These are phyloP conservation scores for Falco cherrug DNA, from an alignment of 2,797 vertebrate genomes.

Conservation along the genomic window DNA sequence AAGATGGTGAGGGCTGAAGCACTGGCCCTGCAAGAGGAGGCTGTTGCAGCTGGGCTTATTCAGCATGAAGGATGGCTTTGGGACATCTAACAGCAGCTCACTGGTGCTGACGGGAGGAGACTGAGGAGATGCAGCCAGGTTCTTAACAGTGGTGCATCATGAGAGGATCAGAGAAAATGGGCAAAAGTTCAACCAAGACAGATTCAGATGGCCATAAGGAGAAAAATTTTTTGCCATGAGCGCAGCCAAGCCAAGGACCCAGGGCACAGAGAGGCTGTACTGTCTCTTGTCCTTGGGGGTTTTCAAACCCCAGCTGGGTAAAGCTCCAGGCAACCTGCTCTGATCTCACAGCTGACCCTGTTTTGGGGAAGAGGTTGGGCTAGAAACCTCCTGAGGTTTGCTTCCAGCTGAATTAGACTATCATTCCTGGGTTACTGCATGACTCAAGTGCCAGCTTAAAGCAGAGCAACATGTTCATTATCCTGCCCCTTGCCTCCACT, in stretches of 20 bases:
- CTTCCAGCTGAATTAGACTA: background rate
- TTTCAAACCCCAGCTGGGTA: background rate
- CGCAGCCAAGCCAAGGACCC: background rate
- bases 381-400: background rate
- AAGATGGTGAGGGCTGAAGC: background rate
- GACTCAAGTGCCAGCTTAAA: background rate
- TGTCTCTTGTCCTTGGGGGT: background rate
- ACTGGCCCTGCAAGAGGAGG: background rate
- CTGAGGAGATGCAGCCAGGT: background rate
- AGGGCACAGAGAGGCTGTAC: background rate
- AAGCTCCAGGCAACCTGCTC: background rate
- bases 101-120: accelerated
- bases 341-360: background rate
- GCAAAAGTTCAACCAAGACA: background rate
- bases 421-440: background rate
- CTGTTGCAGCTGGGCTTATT: background rate
- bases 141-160: background rate
- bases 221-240: background rate
- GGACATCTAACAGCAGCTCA: background rate
- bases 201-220: background rate
- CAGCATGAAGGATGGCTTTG: background rate
- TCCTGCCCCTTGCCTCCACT: background rate
- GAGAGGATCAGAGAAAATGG: background rate
- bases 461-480: background rate
- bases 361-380: background rate